Base-by-base conservation (phyloP, 37 sponge, comb jelly and placozoan genomes). In the Oopsacas minuta region DNA sequence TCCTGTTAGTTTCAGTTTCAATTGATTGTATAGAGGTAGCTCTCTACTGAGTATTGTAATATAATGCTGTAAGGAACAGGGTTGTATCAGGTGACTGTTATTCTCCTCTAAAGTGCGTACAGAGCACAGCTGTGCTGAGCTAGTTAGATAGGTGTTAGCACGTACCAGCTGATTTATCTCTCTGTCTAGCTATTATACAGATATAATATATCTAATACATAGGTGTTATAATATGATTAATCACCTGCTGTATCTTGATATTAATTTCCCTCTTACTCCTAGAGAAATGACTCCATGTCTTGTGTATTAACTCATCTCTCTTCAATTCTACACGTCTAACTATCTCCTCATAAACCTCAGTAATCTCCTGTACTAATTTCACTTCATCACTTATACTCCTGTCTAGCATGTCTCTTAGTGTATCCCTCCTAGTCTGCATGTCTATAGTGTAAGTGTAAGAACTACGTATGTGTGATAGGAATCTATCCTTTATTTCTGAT, bases 71-170 rank as follows among this genome's bases (percentile, higher is more conserved):
- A 61, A 12, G 1, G 75, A 61, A 34, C 75, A 61, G 30, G 75
- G 28, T 12, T 61, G 75, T 12, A 12, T 61, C 75, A 61, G 75
- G 30, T 61, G 20, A 61, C 75, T 61, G 28, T 34, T 61, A 34
- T 61, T 61, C 30, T 61, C 75, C 75, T 61, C 75, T 34, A 61
- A 34, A 25, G 75, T 61, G 30, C 75, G 75, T 3, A 61, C 75
- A 5, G 75, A 61, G 75, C 75, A 61, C 28, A 61, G 75, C 30
- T 61, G 75, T 32, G 75, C 75, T 61, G 75, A 61, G 30, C 75
- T 61, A 5, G 75, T 61, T 61, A 61, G 30, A 34, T 61, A 61
- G 75, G 75, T 61, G 75, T n/a, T 61, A 12, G 28, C 7, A 34
- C 75, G 75, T 3, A 12, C 20, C 75, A 61, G 75, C 75, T 61